phyloP scores from a whole-genome alignment of 2,888 invertebrate genomes.

The Mesochorus sp. region DNA sequence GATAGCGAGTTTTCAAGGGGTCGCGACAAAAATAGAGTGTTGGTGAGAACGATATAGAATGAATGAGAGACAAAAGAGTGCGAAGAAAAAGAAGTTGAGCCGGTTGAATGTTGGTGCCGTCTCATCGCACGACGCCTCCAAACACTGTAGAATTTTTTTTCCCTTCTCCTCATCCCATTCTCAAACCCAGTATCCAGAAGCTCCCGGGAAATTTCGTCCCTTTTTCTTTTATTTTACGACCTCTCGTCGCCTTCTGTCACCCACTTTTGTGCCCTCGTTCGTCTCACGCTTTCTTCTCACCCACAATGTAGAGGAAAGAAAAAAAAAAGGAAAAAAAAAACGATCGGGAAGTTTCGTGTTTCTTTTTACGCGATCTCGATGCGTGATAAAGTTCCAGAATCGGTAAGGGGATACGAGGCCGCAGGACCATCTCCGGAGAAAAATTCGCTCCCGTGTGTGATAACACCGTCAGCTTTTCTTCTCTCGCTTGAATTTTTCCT shows the following conservation, averaged over 20 bases:
- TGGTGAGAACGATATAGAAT: slow-evolving; percentile 4
- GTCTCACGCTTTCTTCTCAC: slow-evolving; percentile 13
- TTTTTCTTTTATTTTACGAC: slow-evolving; percentile 39
- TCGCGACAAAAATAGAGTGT: background rate
- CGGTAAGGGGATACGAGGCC: background rate
- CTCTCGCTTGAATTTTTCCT: slow-evolving; percentile 17
- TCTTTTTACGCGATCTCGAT: slow-evolving; percentile 50
- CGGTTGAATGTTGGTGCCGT: slow-evolving; percentile 43
- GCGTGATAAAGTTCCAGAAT: slow-evolving; percentile 29
- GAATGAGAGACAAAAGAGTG: slow-evolving; percentile 9
- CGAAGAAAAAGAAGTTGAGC: slow-evolving; percentile 56
- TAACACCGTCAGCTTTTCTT: slow-evolving; percentile 29
- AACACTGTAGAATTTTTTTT: slow-evolving; percentile 40
- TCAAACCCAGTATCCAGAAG: background rate
- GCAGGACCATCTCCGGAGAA: slow-evolving; percentile 1
- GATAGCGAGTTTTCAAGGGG: slow-evolving; percentile 67
- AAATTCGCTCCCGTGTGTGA: slow-evolving; percentile 23
- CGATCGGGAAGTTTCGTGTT: slow-evolving; percentile 27
- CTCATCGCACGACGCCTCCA: slow-evolving; percentile 37
- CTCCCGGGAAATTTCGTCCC: slow-evolving; percentile 10
- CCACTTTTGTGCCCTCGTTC: slow-evolving; percentile 33
- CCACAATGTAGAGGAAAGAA: too few relatives aligned
- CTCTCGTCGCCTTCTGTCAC: slow-evolving; percentile 45
- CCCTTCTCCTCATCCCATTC: background rate
- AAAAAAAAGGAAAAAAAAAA: slow-evolving; percentile 13